These are phyloP conservation scores for Diachasma alloeum DNA, from an alignment of 1,140 invertebrate species.

Conservation along the genomic window DNA sequence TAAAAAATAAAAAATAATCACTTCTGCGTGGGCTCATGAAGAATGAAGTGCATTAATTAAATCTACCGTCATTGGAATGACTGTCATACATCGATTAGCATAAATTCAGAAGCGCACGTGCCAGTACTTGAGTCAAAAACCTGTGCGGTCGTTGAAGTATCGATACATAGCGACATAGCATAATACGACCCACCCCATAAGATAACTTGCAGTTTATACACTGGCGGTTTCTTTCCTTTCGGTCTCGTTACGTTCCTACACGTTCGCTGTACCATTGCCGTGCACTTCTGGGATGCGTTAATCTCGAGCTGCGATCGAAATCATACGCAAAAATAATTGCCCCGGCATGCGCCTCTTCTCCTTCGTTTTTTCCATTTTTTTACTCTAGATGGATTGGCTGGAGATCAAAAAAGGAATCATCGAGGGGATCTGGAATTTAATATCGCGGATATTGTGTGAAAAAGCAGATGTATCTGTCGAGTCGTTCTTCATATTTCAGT, in stretches of 20 bases:
- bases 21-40: too few relatives aligned
- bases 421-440: background rate
- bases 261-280: constrained; percentile 23
- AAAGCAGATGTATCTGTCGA: background rate
- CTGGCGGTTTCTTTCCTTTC: constrained; percentile 17
- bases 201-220: background rate
- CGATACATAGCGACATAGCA: background rate
- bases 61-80: background rate
- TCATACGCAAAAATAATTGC: constrained; percentile 58
- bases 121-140: background rate
- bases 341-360: constrained; percentile 33
- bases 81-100: constrained; percentile 5
- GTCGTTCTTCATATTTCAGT: background rate
- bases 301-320: constrained; percentile 51
- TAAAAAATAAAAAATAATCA: background rate
- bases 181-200: background rate
- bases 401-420: background rate
- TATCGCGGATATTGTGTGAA: background rate
- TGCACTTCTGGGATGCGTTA: constrained; percentile 35
- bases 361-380: constrained; percentile 31
- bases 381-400: background rate
- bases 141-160: background rate
- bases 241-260: constrained; percentile 32
- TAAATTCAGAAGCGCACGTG: background rate
- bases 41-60: background rate